Evolutionary conservation across 1,140 invertebrate genomes (phyloP).

Genomic region (Ephestia elutella): DNA sequence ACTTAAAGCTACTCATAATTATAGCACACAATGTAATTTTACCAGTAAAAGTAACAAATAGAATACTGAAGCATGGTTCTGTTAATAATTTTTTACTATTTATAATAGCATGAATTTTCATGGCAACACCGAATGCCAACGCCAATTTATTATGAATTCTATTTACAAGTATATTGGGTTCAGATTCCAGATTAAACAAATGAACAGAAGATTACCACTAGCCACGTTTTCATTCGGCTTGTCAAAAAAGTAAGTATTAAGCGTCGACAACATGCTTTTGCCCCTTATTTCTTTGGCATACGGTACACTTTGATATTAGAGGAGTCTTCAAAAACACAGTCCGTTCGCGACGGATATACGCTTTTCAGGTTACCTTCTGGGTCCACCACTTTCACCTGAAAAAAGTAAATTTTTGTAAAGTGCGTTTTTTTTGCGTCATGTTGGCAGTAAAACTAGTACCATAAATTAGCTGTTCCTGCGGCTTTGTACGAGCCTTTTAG

Average conservation of each 20-base stretch:
- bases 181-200: not conserved
- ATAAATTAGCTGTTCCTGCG: too few relatives aligned
- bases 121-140: too few relatives aligned
- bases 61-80: not conserved
- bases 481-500: too few relatives aligned
- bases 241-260: not conserved
- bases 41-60: not conserved
- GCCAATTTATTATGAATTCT: not conserved
- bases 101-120: too few relatives aligned
- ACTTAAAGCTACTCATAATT: not conserved
- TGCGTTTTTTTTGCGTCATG: too few relatives aligned
- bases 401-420: conserved; percentile 15
- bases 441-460: too few relatives aligned
- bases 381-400: conserved; percentile 82
- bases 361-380: conserved; percentile 80
- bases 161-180: not conserved
- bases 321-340: conserved; percentile 76
- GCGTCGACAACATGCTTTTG: not conserved
- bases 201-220: not conserved
- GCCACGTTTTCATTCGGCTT: not conserved
- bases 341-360: conserved; percentile 85
- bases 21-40: not conserved
- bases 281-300: conserved; percentile 48
- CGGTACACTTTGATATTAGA: conserved; percentile 53
- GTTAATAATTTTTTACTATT: too few relatives aligned